Base-by-base conservation (phyloP, 1,140 invertebrate genomes). In the Diprion similis region DNA sequence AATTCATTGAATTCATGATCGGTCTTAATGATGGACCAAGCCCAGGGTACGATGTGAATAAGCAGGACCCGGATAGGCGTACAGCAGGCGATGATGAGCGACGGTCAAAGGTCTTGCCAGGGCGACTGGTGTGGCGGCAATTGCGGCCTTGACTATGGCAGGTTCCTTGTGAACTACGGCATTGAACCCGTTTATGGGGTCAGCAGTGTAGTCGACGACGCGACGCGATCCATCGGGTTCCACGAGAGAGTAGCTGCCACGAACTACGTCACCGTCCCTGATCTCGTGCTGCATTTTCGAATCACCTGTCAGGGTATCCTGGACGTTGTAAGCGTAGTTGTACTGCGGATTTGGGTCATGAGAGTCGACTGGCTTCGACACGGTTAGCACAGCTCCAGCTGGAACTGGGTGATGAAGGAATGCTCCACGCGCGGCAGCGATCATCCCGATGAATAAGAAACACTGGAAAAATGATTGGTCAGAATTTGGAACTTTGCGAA, bases 281-380 rank as follows among this genome's bases (percentile, higher is more conserved):
- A 89, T 89, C 80, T 92, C 91, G 74, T 89, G 80, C 11, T 90
- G 90, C 81, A 90, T 90, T 82, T 93, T 93, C 76, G 91, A 91
- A 83, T 93, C 92, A 3, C 93, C 92, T 64, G 90, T 93, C 75
- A 89, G 84, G 0, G 91, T 90, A 79, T 93, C 92, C 10, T 90
- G 87, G 1, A 93, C 91, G 10, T 91, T 90, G 81, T 93, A 93
- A 7, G 91, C 88, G 86, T 90, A 93, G 78, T 88, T 90, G 82
- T 93, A 93, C 51, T 91, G 89, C 0, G 92, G 92, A 82, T 92
- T 90, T 1, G 91, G 90, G 83, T 92, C 91, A 74, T 90, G 86
- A n/a, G 73, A 71, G 79, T 92, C 91, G 13, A 67, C 46, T 0
- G 88, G 24, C 24, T 75, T 71, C 37, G 74, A 46, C 19, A 66